Base-by-base conservation (phyloP, 2,113 vertebrate genomes). In the Morone saxatilis region DNA sequence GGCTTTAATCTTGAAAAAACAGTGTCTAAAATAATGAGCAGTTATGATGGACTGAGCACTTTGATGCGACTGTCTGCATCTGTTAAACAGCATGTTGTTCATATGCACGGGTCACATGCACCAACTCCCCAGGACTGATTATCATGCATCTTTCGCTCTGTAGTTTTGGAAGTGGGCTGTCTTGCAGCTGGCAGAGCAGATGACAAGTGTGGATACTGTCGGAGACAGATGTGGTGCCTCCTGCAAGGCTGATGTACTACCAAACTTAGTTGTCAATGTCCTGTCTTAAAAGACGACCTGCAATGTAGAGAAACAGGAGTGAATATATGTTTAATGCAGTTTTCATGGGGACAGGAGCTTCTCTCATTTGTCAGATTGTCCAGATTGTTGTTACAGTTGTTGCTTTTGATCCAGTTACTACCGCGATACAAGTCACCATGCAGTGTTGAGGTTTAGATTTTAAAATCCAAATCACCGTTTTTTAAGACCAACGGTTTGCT, bases 101-200 rank as follows among this genome's bases (percentile, higher is more conserved):
- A 9, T 5, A 31, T 50, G 20, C 25, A 16, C 2, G 10, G 61
- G 66, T 90, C 90, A 12, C 31, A 73, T 14, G 20, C 38, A 17
- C 59, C 17, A 1, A 38, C 45, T 71, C 65, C 61, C 7, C 22
- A 40, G 5, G 20, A 36, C 65, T 82, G 50, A 76, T 85, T 76
- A 61, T 61, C 66, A 77, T 81, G 75, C 76, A 70, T 83, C 50
- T 70, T 81, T 16, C 12, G 4, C 31, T 63, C 69, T 69, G 74
- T 62, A 16, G 65, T 60, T 78, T 67, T 71, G 60, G 48, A 76
- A 45, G 69, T 71, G n/a, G 65, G 81, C 14, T 7, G 38, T 73
- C 48, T 51, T 63, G 51, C 84, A 91, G 63, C 83, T 93, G 85
- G 68, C 60, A 76, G 75, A 87, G 69, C 82, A 60, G 50, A 79